phyloP scores from a whole-genome alignment of 2,797 vertebrate genomes.

The Gymnopithys bicolor region DNA sequence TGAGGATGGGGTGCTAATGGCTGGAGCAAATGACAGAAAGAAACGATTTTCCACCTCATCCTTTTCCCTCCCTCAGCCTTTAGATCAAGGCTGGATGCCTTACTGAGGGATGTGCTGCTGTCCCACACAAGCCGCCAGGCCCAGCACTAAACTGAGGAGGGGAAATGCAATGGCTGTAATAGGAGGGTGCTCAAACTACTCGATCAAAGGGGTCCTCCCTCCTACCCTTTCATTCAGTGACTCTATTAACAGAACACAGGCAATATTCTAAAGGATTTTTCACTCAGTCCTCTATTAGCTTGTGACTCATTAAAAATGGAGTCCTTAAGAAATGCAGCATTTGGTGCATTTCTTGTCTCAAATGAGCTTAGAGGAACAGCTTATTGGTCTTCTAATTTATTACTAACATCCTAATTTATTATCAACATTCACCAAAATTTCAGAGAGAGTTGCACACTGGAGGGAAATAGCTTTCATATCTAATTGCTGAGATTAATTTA shows the following conservation, averaged over 20 bases:
- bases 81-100: not conserved
- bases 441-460: not conserved
- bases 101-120: not conserved
- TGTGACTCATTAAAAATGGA: not conserved
- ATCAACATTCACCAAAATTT: not conserved
- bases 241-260: not conserved
- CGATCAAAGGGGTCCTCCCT: not conserved
- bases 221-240: not conserved
- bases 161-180: not conserved
- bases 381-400: not conserved
- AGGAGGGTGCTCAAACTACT: not conserved
- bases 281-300: not conserved
- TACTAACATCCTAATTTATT: not conserved
- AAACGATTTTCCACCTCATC: not conserved
- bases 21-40: not conserved
- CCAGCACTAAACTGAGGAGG: not conserved
- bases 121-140: not conserved
- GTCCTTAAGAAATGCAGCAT: not conserved
- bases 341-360: not conserved
- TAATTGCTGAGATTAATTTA: slow-evolving; percentile 18
- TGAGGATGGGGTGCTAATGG: not conserved
- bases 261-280: not conserved
- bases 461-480: not conserved
- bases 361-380: not conserved
- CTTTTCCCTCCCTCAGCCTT: not conserved